These are phyloP conservation scores for Avahi laniger DNA, from an alignment of 2,797 vertebrate species.

Conservation along the genomic window DNA sequence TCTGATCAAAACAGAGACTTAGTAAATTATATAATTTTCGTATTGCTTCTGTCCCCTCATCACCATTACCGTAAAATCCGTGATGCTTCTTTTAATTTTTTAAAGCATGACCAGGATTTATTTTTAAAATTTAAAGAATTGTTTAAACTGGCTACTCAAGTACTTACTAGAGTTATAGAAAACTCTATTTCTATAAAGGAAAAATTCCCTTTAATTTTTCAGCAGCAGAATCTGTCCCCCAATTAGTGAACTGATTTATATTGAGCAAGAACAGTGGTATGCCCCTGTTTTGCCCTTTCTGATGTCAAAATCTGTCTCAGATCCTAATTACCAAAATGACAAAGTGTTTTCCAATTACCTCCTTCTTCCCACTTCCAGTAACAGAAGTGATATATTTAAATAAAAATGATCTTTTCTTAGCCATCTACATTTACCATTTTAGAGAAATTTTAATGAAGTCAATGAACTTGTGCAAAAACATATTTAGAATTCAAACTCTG, in stretches of 20 bases:
- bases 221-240: background rate
- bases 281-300: background rate
- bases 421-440: background rate
- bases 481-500: background rate
- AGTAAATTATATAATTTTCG: slow-evolving; percentile 45
- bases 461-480: slow-evolving; percentile 3
- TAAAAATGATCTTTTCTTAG: background rate
- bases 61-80: background rate
- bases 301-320: slow-evolving; percentile 29
- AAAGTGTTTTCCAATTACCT: background rate
- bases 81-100: slow-evolving; percentile 13
- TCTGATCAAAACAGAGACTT: slow-evolving; percentile 55
- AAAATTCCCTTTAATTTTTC: background rate
- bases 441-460: slow-evolving; percentile 32
- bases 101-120: background rate
- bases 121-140: slow-evolving; percentile 9
- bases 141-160: background rate
- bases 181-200: background rate
- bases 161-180: background rate
- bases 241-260: background rate
- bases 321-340: background rate
- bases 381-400: slow-evolving; percentile 32
- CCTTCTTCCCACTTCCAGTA: background rate
- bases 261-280: background rate
- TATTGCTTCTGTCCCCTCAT: background rate